Evolutionary conservation across 2,888 invertebrate species (phyloP).

Genomic region (Apantesis nais): DNA sequence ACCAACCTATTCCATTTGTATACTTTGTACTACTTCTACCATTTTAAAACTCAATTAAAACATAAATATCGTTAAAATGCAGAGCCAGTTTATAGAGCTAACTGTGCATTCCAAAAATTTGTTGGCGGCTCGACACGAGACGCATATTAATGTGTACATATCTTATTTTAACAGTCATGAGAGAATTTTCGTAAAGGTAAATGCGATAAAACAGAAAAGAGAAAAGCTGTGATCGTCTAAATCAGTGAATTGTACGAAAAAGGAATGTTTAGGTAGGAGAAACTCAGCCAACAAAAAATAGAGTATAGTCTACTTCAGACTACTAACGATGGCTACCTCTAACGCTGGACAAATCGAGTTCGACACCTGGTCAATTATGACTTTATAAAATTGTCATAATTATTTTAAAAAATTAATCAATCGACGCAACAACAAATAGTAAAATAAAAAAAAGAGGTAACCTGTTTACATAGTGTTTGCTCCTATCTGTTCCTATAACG

Average conservation of each 20-base stretch:
- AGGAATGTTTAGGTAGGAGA: not conserved
- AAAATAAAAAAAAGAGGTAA: too few relatives aligned
- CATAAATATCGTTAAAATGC: slow-evolving; percentile 42
- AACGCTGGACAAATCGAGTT: not conserved
- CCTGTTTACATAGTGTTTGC: too few relatives aligned
- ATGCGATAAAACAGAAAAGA: slow-evolving; percentile 30
- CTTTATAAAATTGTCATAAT: not conserved
- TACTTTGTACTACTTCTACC: slow-evolving; percentile 34
- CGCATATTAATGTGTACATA: slow-evolving; percentile 43
- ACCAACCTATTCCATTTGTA: slow-evolving; percentile 16
- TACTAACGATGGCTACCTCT: not conserved
- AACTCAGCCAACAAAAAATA: not conserved
- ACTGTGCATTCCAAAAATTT: slow-evolving; percentile 59
- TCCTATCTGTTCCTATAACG: too few relatives aligned
- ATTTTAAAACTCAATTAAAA: slow-evolving; percentile 37
- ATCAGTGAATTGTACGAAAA: not conserved
- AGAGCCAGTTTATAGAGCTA: slow-evolving; percentile 48
- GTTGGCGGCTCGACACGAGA: slow-evolving; percentile 27
- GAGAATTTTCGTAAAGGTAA: slow-evolving; percentile 16
- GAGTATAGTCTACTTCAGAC: not conserved
- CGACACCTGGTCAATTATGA: not conserved
- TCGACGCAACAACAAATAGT: too few relatives aligned
- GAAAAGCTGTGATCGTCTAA: slow-evolving; percentile 26
- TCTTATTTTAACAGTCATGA: slow-evolving; percentile 26
- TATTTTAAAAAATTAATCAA: not conserved